These are phyloP conservation scores for Australoheros facetus DNA, from an alignment of 2,797 vertebrate genomes.

Conservation along the genomic window DNA sequence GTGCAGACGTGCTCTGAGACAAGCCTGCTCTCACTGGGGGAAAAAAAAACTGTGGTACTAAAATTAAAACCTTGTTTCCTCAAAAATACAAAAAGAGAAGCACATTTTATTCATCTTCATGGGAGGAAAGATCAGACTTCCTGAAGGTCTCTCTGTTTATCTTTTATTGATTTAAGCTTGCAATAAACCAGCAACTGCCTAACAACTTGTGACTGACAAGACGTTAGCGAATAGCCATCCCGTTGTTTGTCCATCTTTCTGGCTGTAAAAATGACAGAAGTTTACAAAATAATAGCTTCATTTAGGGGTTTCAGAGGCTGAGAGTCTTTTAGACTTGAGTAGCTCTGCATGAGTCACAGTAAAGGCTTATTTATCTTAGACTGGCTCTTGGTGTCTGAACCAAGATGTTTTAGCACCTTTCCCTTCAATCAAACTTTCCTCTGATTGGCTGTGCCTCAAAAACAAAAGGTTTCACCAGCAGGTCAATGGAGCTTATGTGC, in stretches of 20 bases:
- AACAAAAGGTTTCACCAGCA: neutral
- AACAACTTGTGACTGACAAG: neutral
- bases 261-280: neutral
- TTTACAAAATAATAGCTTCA: neutral
- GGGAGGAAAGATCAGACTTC: neutral
- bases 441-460: neutral
- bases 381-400: neutral
- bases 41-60: neutral
- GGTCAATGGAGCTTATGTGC: neutral
- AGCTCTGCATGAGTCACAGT: neutral
- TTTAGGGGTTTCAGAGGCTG: neutral
- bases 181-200: neutral
- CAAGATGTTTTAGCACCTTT: neutral
- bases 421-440: neutral
- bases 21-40: too few species aligned
- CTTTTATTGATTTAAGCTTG: neutral
- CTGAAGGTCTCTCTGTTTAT: fast-evolving
- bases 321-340: neutral
- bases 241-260: neutral
- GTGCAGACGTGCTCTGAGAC: neutral
- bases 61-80: neutral
- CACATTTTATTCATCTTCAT: neutral
- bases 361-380: too few species aligned
- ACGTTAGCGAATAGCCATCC: neutral
- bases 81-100: neutral